Percentiles rank a stretch among this genome's conserved stretches.
Evolutionary conservation across 2,797 vertebrate species (phyloP).

Genomic region (Mus minutoides): DNA sequence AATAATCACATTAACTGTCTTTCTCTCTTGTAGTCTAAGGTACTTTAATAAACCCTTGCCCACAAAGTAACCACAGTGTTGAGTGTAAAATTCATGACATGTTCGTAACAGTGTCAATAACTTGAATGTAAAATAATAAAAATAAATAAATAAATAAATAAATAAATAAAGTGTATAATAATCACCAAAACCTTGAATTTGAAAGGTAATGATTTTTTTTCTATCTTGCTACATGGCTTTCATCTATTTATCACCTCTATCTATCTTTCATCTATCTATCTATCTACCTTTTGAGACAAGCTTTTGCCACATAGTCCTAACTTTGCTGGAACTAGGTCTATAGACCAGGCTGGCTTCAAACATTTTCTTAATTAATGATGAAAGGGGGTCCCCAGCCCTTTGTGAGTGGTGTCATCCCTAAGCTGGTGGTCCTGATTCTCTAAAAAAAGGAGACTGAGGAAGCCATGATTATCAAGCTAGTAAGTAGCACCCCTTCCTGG

Average conservation of each 20-base stretch:
- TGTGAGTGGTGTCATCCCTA: not conserved
- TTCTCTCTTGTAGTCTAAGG: not conserved
- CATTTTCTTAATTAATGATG: not conserved
- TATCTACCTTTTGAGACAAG: not conserved
- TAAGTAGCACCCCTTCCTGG: not conserved
- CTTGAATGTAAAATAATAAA: not conserved
- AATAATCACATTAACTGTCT: not conserved
- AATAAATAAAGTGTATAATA: not conserved
- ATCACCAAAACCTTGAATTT: not conserved
- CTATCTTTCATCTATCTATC: not conserved
- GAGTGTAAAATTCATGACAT: not conserved
- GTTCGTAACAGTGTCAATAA: not conserved
- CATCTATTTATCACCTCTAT: not conserved
- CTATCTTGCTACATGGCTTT: not conserved
- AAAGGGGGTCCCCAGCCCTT: not conserved
- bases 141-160: not conserved
- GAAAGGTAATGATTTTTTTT: not conserved
- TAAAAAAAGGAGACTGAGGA: not conserved
- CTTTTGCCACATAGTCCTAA: not conserved
- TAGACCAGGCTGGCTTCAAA: not conserved
- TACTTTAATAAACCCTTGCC: slow-evolving; percentile 22
- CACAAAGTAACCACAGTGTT: not conserved
- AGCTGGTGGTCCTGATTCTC: not conserved
- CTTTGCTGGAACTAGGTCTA: not conserved
- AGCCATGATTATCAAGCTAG: not conserved